Evolutionary conservation across 2,113 vertebrate species (phyloP).

Genomic region (Hemicordylus capensis): DNA sequence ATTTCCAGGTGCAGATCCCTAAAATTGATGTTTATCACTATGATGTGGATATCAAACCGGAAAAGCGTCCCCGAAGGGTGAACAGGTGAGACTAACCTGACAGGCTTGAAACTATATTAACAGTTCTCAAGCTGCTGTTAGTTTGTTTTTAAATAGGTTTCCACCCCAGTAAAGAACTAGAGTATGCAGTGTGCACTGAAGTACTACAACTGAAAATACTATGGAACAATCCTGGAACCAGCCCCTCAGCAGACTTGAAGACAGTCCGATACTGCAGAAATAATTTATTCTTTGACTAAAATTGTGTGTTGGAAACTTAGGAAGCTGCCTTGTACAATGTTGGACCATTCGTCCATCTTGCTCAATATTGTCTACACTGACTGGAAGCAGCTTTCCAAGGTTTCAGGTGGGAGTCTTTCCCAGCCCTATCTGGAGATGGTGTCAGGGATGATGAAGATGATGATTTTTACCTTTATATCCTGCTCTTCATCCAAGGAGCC

Average conservation of each 20-base stretch:
- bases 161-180: background rate
- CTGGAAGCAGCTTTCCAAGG: too few relatives aligned
- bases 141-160: background rate
- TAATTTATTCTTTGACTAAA: background rate
- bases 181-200: background rate
- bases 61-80: constrained; percentile 96
- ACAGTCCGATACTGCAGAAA: background rate
- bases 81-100: constrained; percentile 85
- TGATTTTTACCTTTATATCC: too few relatives aligned
- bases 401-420: too few relatives aligned
- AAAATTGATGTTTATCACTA: constrained; percentile 99
- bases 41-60: constrained; percentile 99
- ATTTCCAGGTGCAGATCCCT: constrained; percentile 99
- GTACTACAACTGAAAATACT: background rate
- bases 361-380: too few relatives aligned
- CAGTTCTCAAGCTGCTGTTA: background rate
- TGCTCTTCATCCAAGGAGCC: too few relatives aligned
- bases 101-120: fast-evolving
- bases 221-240: background rate
- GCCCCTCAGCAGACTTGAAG: background rate
- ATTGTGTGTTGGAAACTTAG: background rate
- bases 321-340: too few relatives aligned
- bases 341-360: too few relatives aligned
- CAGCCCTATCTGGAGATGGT: too few relatives aligned
- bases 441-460: too few relatives aligned